phyloP scores from a whole-genome alignment of 2,888 invertebrate genomes.

The Habrosyne pyritoides region DNA sequence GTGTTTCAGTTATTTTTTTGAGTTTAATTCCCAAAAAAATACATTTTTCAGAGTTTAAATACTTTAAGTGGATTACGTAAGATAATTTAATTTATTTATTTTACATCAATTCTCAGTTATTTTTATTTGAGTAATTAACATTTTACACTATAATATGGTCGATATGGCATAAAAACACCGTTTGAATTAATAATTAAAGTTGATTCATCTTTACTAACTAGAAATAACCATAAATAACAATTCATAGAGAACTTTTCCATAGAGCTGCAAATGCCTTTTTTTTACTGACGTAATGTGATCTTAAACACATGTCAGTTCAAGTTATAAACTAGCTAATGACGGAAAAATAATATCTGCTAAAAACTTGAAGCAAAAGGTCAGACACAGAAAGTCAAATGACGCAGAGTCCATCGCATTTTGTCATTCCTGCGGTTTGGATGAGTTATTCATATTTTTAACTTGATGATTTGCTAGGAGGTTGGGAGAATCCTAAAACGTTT shows the following conservation, averaged over 20 bases:
- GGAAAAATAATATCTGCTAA: not conserved
- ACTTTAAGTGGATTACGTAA: too few relatives aligned
- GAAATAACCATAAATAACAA: not conserved
- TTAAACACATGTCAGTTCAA: not conserved
- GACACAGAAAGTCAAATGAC: constrained; percentile 10
- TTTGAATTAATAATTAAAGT: too few relatives aligned
- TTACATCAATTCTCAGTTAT: too few relatives aligned
- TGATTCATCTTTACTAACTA: not conserved
- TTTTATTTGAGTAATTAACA: too few relatives aligned
- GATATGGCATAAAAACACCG: too few relatives aligned
- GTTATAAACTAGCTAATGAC: not conserved
- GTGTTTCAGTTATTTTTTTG: too few relatives aligned
- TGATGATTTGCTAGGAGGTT: constrained; percentile 7
- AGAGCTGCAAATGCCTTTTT: not conserved
- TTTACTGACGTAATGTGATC: not conserved
- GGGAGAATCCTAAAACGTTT: not conserved
- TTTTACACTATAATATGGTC: too few relatives aligned
- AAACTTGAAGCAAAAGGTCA: constrained; percentile 8
- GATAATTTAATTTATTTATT: too few relatives aligned
- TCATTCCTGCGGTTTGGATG: not conserved
- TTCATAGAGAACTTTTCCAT: not conserved
- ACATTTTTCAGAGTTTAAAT: too few relatives aligned
- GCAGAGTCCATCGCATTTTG: not conserved
- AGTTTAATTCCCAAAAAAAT: too few relatives aligned
- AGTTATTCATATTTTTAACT: not conserved